These are phyloP conservation scores for Diachrysia chrysitis DNA, from an alignment of 2,888 invertebrate genomes.

Conservation along the genomic window DNA sequence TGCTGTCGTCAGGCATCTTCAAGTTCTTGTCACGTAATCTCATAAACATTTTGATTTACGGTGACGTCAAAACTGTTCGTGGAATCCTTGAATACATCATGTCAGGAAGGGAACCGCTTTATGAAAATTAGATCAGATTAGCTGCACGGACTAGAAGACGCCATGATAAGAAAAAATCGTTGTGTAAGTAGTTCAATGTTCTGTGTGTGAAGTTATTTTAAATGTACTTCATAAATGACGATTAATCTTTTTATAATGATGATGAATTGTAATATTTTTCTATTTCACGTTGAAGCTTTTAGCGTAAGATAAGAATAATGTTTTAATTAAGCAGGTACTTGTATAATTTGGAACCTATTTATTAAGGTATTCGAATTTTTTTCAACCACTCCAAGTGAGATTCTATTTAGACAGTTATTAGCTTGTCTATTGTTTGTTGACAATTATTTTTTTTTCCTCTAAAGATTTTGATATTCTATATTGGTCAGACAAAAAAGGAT, in stretches of 20 bases:
- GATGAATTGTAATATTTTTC: slow-evolving; percentile 3
- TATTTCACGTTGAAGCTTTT: background rate
- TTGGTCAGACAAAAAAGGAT: no score
- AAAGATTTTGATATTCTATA: no score
- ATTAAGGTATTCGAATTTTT: background rate
- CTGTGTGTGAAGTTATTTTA: slow-evolving; percentile 17
- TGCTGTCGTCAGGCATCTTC: slow-evolving; percentile 37
- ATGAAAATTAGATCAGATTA: slow-evolving; percentile 65
- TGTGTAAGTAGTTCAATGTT: slow-evolving; percentile 23
- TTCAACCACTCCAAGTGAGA: background rate
- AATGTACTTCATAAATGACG: background rate
- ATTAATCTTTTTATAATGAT: slow-evolving; percentile 6
- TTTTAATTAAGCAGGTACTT: background rate
- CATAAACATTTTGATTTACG: slow-evolving; percentile 60
- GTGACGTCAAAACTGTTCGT: slow-evolving; percentile 62
- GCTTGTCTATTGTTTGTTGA: background rate
- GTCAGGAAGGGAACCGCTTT: slow-evolving; percentile 46
- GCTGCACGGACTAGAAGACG: slow-evolving; percentile 30
- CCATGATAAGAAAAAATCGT: slow-evolving; percentile 39
- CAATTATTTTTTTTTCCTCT: background rate
- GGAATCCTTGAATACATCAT: slow-evolving; percentile 55
- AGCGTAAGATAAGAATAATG: background rate
- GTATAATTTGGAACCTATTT: background rate
- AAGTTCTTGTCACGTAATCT: slow-evolving; percentile 61
- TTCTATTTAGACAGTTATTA: background rate